Conservation (phyloP, 2,888 invertebrate species). For the Dasysyrphus albostriatus region DNA sequence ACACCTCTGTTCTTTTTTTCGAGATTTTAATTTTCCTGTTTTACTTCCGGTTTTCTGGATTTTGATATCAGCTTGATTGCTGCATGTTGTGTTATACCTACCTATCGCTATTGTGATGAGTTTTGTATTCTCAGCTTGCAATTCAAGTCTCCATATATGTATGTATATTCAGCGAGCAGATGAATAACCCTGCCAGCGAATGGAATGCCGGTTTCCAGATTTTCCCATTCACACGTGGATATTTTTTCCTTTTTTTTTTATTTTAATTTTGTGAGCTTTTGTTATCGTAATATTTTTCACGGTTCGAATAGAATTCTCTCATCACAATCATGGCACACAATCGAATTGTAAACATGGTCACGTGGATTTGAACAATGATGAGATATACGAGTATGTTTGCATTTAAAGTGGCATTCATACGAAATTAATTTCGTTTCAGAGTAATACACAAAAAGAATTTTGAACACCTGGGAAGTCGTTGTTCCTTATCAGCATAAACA, state of each 20-base stretch:
- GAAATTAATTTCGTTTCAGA: slow-evolving; percentile 3
- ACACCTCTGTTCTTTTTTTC: slow-evolving; percentile 80
- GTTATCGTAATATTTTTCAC: slow-evolving; percentile 61
- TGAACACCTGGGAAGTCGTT: not conserved
- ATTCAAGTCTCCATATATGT: not conserved
- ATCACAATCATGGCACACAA: slow-evolving; percentile 32
- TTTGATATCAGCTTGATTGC: slow-evolving; percentile 83
- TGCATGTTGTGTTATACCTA: slow-evolving; percentile 37
- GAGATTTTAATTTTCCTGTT: slow-evolving; percentile 84
- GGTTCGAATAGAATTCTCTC: slow-evolving; percentile 51
- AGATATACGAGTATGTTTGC: too few species aligned
- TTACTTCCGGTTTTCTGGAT: slow-evolving; percentile 83
- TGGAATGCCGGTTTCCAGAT: slow-evolving; percentile 19
- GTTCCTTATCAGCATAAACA: not conserved
- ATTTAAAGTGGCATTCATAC: slow-evolving; percentile 7
- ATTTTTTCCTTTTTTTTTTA: slow-evolving; percentile 25
- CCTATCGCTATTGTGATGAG: slow-evolving; percentile 17
- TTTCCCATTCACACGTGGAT: slow-evolving; percentile 24
- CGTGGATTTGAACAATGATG: slow-evolving; percentile 45
- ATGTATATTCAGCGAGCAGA: slow-evolving; percentile 6
- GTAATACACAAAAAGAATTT: slow-evolving; percentile 10
- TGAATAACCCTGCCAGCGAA: slow-evolving; percentile 44
- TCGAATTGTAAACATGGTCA: slow-evolving; percentile 54
- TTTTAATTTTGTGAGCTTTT: slow-evolving; percentile 56
- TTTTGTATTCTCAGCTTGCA: not conserved